Evolutionary conservation across 1,140 invertebrate species (phyloP).

Genomic region (Ostrea denselamellosa): DNA sequence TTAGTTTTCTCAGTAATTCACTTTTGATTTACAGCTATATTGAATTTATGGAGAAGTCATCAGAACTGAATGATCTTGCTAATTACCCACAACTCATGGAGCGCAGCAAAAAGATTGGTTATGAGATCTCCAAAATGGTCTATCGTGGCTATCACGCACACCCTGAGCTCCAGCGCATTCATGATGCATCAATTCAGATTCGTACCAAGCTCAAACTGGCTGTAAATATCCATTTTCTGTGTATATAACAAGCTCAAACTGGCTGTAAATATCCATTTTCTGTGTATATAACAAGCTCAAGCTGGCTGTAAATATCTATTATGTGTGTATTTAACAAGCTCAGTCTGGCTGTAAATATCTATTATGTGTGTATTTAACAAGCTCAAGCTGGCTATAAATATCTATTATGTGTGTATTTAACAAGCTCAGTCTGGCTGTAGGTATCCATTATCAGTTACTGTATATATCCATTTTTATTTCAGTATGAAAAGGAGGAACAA

Average conservation of each 20-base stretch:
- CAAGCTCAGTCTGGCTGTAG: slow-evolving; percentile 75
- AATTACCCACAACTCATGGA: slow-evolving; percentile 72
- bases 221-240: slow-evolving; percentile 66
- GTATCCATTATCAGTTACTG: slow-evolving; percentile 37
- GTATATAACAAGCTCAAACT: no score
- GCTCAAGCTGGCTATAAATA: no score
- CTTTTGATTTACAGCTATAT: slow-evolving; percentile 67
- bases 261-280: no score
- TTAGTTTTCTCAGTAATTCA: background rate
- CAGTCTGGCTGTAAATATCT: no score
- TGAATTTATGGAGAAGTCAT: slow-evolving; percentile 76
- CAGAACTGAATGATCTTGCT: slow-evolving; percentile 72
- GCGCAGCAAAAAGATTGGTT: slow-evolving; percentile 73
- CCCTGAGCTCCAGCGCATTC: slow-evolving; percentile 73
- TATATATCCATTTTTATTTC: no score
- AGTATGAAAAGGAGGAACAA: slow-evolving; percentile 74
- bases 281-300: no score
- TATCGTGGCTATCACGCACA: slow-evolving; percentile 77
- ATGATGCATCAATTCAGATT: slow-evolving; percentile 73
- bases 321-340: no score
- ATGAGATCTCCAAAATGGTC: slow-evolving; percentile 75
- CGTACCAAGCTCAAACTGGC: slow-evolving; percentile 74
- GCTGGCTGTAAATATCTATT: no score
- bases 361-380: no score
- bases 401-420: slow-evolving; percentile 73